Percentiles rank a stretch among this genome's conserved stretches.
These are phyloP conservation scores for Nudaria mundana DNA, from an alignment of 2,888 invertebrate species.

Conservation along the genomic window DNA sequence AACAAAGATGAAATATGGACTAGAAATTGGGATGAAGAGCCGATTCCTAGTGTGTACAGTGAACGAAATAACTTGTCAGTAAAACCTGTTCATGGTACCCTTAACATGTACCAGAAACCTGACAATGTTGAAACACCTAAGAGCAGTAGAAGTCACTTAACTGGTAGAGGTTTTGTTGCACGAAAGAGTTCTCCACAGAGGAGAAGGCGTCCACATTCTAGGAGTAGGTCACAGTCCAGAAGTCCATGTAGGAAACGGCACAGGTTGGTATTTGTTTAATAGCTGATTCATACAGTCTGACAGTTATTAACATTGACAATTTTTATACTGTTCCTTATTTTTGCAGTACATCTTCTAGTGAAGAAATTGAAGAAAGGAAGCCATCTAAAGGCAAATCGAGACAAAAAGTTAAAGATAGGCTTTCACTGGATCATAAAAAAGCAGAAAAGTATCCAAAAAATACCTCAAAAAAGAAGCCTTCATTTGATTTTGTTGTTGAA, in stretches of 20 bases:
- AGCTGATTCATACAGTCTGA: not conserved
- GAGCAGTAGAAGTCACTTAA: conserved; percentile 43
- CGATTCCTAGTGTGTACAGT: conserved; percentile 93
- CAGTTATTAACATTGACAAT: conserved; percentile 1
- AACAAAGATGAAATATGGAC: conserved; percentile 93
- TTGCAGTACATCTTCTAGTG: conserved; percentile 77
- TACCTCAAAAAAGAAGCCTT: conserved; percentile 78
- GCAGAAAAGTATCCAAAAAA: conserved; percentile 72
- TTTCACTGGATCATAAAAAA: conserved; percentile 73
- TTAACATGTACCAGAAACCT: conserved; percentile 82
- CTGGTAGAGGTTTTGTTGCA: conserved; percentile 41
- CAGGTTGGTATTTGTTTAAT: conserved; percentile 49
- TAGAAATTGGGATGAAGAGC: conserved; percentile 97
- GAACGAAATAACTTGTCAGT: conserved; percentile 86
- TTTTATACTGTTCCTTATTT: conserved; percentile 10
- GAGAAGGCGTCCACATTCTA: conserved; percentile 57
- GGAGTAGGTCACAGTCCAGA: conserved; percentile 65
- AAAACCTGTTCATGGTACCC: conserved; percentile 80
- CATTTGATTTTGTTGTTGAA: conserved; percentile 84
- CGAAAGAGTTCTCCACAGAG: conserved; percentile 62
- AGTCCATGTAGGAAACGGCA: conserved; percentile 76
- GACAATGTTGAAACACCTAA: conserved; percentile 51
- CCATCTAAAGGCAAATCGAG: conserved; percentile 58
- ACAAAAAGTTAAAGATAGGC: conserved; percentile 81
- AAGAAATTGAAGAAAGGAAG: conserved; percentile 78